Conservation (phyloP, 2,888 invertebrate genomes). For the Corythucha ciliata region DNA sequence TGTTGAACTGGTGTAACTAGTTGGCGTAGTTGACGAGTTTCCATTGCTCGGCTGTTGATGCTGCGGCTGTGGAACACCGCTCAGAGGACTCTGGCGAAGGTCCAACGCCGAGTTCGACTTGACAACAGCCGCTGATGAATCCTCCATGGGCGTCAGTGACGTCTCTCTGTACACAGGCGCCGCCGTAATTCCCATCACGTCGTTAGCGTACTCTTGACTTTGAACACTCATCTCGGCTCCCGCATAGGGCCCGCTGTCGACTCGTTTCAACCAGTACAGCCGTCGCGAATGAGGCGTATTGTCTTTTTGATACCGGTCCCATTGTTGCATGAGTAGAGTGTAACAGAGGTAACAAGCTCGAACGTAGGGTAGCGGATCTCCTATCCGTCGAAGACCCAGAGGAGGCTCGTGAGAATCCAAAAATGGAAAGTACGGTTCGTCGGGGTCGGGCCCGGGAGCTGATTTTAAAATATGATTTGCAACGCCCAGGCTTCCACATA, state of each 20-base stretch:
- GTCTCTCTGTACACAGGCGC: conserved; percentile 22
- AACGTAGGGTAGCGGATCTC: conserved; percentile 33
- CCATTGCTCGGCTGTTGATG: conserved; percentile 21
- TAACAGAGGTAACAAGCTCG: conserved; percentile 74
- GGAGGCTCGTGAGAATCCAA: conserved; percentile 83
- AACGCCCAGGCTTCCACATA: conserved; percentile 48
- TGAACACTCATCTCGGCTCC: conserved; percentile 82
- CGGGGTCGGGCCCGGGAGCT: conserved; percentile 58
- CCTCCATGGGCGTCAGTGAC: conserved; percentile 20
- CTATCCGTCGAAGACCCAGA: conserved; percentile 49
- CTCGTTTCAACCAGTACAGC: conserved; percentile 85
- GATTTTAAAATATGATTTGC: conserved; percentile 53
- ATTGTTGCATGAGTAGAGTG: conserved; percentile 67
- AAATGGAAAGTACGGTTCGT: conserved; percentile 84
- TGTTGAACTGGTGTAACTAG: conserved; percentile 44
- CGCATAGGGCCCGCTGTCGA: conserved; percentile 82
- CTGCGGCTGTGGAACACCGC: conserved; percentile 19
- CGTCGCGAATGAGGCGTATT: conserved; percentile 77
- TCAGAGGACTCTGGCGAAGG: conserved; percentile 42
- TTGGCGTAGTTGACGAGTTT: no score
- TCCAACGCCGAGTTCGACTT: conserved; percentile 40
- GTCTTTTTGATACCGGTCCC: conserved; percentile 81
- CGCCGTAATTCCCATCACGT: conserved; percentile 55
- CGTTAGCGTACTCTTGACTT: conserved; percentile 79
- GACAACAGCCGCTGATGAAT: neutral